These are phyloP conservation scores for Chascanopsetta lugubris DNA, from an alignment of 2,113 vertebrate genomes.

Conservation along the genomic window DNA sequence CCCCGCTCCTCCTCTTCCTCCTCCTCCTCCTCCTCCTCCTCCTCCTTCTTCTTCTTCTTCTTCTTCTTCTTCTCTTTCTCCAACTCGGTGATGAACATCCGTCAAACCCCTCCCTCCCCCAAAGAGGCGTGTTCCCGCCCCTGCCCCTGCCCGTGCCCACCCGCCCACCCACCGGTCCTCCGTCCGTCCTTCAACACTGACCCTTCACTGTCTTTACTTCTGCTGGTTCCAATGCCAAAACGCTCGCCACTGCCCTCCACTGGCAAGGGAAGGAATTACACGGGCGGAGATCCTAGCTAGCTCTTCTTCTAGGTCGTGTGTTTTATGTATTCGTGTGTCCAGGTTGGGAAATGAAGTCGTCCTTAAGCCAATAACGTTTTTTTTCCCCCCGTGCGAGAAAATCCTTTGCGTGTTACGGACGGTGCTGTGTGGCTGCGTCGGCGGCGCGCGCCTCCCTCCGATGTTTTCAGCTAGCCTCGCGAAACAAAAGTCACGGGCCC, in stretches of 20 bases:
- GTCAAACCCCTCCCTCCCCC: constrained; percentile 16
- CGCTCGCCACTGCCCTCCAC: constrained; percentile 50
- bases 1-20: constrained; percentile 57
- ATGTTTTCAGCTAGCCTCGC: constrained; percentile 35
- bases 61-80: constrained; percentile 16
- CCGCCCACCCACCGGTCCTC: constrained; percentile 13
- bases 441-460: constrained; percentile 29
- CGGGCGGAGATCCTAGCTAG: constrained; percentile 68
- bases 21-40: constrained; percentile 38
- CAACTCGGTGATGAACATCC: constrained; percentile 52
- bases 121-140: constrained; percentile 18
- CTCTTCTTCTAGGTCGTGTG: constrained; percentile 59
- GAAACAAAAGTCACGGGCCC: constrained; percentile 19
- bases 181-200: constrained; percentile 26
- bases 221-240: constrained; percentile 62
- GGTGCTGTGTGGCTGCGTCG: constrained; percentile 73
- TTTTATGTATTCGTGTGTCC: constrained; percentile 70
- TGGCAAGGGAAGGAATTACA: constrained; percentile 47
- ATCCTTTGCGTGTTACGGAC: constrained; percentile 65
- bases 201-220: constrained; percentile 45
- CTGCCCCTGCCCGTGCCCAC: no score
- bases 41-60: neutral
- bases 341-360: constrained; percentile 62
- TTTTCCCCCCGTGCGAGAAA: no score
- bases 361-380: constrained; percentile 65